phyloP scores from a whole-genome alignment of 2,888 invertebrate species.

The Diadegma fenestrale region DNA sequence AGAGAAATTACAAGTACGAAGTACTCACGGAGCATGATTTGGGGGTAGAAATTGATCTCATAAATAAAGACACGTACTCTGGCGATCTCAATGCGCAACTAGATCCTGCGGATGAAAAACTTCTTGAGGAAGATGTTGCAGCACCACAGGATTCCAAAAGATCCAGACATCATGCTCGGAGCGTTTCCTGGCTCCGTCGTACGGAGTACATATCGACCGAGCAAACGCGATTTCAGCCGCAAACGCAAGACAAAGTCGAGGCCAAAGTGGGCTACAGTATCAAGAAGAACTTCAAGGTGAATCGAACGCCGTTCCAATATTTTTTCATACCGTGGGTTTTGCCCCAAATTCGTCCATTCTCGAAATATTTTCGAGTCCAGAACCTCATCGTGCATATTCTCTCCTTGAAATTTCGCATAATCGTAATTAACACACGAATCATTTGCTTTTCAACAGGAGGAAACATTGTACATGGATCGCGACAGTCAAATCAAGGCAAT shows the following conservation, averaged over 20 bases:
- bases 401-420: neutral
- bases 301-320: neutral
- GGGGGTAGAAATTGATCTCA: constrained; percentile 98
- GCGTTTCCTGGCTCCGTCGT: constrained; percentile 98
- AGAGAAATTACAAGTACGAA: constrained; percentile 98
- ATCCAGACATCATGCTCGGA: constrained; percentile 97
- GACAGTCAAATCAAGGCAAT: constrained; percentile 99
- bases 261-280: constrained; percentile 99
- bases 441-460: constrained; percentile 87
- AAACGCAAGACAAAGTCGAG: constrained; percentile 98
- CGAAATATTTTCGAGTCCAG: neutral
- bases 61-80: constrained; percentile 97
- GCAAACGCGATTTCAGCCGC: constrained; percentile 98
- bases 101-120: constrained; percentile 97
- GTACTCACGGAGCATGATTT: constrained; percentile 98
- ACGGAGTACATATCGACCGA: constrained; percentile 99
- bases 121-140: constrained; percentile 97
- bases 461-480: constrained; percentile 97
- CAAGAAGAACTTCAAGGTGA: constrained; percentile 93
- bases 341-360: neutral
- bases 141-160: constrained; percentile 95
- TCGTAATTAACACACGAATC: constrained; percentile 16
- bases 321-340: neutral
- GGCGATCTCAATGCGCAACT: constrained; percentile 91
- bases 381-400: neutral